Evolutionary conservation across 2,888 invertebrate genomes (phyloP).

Genomic region (Desoria tigrina): DNA sequence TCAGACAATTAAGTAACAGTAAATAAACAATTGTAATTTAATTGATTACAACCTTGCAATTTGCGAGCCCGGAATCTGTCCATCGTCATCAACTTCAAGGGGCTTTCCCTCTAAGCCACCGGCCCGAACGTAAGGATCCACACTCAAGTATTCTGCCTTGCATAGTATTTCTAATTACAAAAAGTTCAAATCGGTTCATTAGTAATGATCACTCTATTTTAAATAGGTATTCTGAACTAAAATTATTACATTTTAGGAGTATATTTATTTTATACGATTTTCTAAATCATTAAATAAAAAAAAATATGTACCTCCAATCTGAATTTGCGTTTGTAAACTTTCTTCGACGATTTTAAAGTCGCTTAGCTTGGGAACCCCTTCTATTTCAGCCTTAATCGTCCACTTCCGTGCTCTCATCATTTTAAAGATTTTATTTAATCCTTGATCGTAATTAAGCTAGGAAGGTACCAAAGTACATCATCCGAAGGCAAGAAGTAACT

Average conservation of each 20-base stretch:
- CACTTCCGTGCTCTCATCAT: background rate
- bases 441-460: too few species aligned
- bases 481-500: too few species aligned
- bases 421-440: too few species aligned
- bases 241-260: too few species aligned
- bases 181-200: too few species aligned
- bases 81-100: background rate
- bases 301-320: slow-evolving; percentile 3
- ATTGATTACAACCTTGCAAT: too few species aligned
- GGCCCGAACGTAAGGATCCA: slow-evolving; percentile 3
- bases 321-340: background rate
- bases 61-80: slow-evolving; percentile 7
- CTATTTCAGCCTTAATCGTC: background rate
- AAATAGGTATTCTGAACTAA: too few species aligned
- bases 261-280: too few species aligned
- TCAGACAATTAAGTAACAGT: too few species aligned
- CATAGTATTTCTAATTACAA: slow-evolving; percentile 8
- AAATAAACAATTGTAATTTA: too few species aligned
- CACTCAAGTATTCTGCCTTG: slow-evolving; percentile 4
- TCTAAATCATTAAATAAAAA: background rate
- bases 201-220: too few species aligned
- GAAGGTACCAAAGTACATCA: too few species aligned
- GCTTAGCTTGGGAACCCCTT: slow-evolving; percentile 1
- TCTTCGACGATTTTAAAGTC: slow-evolving; percentile 16
- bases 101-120: slow-evolving; percentile 14